These are phyloP conservation scores for Bos indicus DNA, from an alignment of 2,113 vertebrate species.

Conservation along the genomic window DNA sequence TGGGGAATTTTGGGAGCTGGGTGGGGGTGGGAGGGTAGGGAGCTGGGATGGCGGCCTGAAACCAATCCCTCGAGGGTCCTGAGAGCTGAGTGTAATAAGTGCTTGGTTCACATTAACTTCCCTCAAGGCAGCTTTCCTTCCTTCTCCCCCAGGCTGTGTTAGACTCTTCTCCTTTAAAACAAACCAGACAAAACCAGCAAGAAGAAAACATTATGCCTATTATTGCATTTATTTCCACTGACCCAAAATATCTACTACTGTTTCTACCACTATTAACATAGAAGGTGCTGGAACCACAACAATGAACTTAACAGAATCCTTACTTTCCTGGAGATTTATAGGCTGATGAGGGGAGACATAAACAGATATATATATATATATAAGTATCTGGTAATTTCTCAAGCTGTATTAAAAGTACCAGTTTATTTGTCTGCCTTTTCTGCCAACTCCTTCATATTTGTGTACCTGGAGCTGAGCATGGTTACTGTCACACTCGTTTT, in stretches of 20 bases:
- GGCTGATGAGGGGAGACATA: background rate
- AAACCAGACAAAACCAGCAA: background rate
- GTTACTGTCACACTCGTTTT: background rate
- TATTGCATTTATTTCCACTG: background rate
- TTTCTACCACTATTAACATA: background rate
- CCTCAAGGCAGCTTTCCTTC: background rate
- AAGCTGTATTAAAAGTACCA: background rate
- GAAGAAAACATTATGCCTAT: background rate
- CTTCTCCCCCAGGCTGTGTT: background rate
- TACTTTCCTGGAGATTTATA: background rate
- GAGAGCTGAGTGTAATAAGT: too few species aligned
- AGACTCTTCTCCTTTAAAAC: background rate
- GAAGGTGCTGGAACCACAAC: background rate
- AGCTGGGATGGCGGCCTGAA: background rate
- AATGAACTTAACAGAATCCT: background rate
- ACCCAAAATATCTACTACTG: background rate
- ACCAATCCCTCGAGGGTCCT: rapidly evolving
- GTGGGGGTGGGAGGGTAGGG: background rate
- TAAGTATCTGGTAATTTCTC: background rate
- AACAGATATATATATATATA: background rate
- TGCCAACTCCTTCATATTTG: background rate
- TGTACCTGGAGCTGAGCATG: background rate
- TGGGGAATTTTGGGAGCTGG: rapidly evolving
- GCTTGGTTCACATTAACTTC: background rate
- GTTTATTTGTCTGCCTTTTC: background rate